Evolutionary conservation across 2,888 invertebrate genomes (phyloP).

Genomic region (Koerneria pararmatus): DNA sequence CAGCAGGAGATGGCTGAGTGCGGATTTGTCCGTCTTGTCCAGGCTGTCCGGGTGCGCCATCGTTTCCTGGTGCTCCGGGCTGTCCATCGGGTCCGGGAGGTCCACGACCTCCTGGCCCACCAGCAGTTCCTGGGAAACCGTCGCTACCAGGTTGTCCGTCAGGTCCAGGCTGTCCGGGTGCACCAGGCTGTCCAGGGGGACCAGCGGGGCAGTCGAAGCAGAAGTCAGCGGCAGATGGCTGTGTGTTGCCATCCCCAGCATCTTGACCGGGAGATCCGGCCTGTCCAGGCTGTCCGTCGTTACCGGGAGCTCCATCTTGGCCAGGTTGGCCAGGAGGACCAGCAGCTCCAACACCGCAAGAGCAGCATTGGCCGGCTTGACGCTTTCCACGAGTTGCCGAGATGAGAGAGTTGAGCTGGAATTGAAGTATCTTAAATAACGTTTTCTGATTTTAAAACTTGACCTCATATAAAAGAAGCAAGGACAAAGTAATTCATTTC

Average conservation of each 20-base stretch:
- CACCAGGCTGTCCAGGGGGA: constrained; percentile 44
- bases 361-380: constrained; percentile 35
- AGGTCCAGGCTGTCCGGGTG: constrained; percentile 37
- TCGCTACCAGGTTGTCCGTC: constrained; percentile 34
- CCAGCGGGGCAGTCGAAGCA: constrained; percentile 50
- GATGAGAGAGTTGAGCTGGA: constrained; percentile 19
- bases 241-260: constrained; percentile 30
- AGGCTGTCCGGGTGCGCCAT: constrained; percentile 35
- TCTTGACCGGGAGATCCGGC: constrained; percentile 32
- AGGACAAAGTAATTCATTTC: not conserved
- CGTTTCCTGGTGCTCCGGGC: constrained; percentile 37
- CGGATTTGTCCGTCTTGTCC: constrained; percentile 34
- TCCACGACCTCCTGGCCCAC: constrained; percentile 34
- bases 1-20: constrained; percentile 33
- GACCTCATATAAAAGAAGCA: not conserved
- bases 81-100: constrained; percentile 40
- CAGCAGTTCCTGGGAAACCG: constrained; percentile 33
- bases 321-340: constrained; percentile 35
- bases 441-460: no score
- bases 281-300: constrained; percentile 39
- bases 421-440: no score
- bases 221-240: constrained; percentile 30
- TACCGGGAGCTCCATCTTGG: constrained; percentile 29
- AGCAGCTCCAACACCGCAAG: constrained; percentile 37
- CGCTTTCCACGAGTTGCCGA: constrained; percentile 25